These are phyloP conservation scores for Polypterus bichir DNA, from an alignment of 2,113 vertebrate species.

Conservation along the genomic window DNA sequence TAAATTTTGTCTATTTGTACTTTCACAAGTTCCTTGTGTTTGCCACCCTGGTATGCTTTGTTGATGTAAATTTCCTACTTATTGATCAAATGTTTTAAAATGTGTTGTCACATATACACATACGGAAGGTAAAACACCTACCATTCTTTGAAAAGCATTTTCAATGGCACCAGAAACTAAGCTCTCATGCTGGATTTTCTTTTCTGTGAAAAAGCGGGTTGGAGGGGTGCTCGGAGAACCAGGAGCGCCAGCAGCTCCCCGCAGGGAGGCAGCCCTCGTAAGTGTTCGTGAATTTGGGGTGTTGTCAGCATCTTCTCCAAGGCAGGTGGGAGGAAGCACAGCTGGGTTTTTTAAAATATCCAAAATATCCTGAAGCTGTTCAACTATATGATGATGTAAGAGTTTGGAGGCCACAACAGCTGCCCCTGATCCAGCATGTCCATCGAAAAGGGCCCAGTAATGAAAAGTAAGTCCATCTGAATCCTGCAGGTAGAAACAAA, in stretches of 20 bases:
- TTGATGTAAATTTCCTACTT: too few species aligned
- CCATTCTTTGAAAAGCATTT: slow-evolving; percentile 95
- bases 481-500: slow-evolving; percentile 35
- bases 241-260: slow-evolving; percentile 69
- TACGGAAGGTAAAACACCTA: slow-evolving; percentile 31
- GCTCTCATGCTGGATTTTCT: slow-evolving; percentile 87
- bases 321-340: slow-evolving; percentile 64
- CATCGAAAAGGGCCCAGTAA: slow-evolving; percentile 93
- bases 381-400: slow-evolving; percentile 75
- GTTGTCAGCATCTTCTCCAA: slow-evolving; percentile 69
- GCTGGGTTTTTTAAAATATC: slow-evolving; percentile 71
- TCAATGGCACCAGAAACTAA: slow-evolving; percentile 88
- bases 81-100: too few species aligned
- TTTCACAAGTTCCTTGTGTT: too few species aligned
- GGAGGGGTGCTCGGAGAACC: slow-evolving; percentile 73
- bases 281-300: slow-evolving; percentile 57
- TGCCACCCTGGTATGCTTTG: too few species aligned
- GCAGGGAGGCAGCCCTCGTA: slow-evolving; percentile 73
- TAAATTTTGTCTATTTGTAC: too few species aligned
- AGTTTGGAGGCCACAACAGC: slow-evolving; percentile 78
- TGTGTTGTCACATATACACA: too few species aligned
- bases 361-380: slow-evolving; percentile 80
- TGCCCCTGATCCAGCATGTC: slow-evolving; percentile 81
- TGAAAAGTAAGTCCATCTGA: slow-evolving; percentile 68
- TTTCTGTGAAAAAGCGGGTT: slow-evolving; percentile 87